Base-by-base conservation (phyloP, 2,888 invertebrate genomes). In the Zaprionus obscuricornis region DNA sequence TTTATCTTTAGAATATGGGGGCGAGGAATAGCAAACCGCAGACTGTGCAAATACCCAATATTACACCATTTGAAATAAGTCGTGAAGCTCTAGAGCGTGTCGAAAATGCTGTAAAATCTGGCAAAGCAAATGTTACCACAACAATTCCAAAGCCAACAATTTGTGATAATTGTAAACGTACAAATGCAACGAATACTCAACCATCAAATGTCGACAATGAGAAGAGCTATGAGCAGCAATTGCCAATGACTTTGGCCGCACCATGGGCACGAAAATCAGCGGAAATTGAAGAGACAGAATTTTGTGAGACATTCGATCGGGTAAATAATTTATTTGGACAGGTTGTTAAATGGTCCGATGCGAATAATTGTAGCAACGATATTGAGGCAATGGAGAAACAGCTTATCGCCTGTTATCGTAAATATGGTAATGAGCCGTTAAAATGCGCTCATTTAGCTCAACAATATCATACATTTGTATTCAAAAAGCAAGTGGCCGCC, bases 11-110 rank as follows among this genome's bases (percentile, higher is more conserved):
- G 46, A 45, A 10, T 26, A 84, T 79, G 79, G 79, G 79, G 22
- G 79, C 85, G n/a, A 60, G 10, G 17, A 77, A 72, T 40, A 81
- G 66, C 43, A 74, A 77, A 39, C 72, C 84, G 16, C 66, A 84
- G 13, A 81, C 77, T 3, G 72, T 77, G 27, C 59, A 81, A 62
- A 74, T 79, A 29, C 16, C 47, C 14, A 79, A 81, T 45, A 56
- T 56, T 6, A 27, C 45, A 8, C 51, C 69, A 11, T 69, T 77
- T 56, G 66, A 69, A 40, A 43, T 77, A 7, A 74, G 69, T n/a
- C 65, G 55, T 3, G 82, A 74, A 5, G 78, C 74, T 17, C 24
- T 72, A 20, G 65, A 72, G 1, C 74, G 84, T 10, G 56, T 79
- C 1, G 67, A 84, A 10, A 55, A 67, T 24, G 57, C 59, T 10